phyloP scores from a whole-genome alignment of 2,888 invertebrate genomes.

The Hofmannophila pseudospretella region DNA sequence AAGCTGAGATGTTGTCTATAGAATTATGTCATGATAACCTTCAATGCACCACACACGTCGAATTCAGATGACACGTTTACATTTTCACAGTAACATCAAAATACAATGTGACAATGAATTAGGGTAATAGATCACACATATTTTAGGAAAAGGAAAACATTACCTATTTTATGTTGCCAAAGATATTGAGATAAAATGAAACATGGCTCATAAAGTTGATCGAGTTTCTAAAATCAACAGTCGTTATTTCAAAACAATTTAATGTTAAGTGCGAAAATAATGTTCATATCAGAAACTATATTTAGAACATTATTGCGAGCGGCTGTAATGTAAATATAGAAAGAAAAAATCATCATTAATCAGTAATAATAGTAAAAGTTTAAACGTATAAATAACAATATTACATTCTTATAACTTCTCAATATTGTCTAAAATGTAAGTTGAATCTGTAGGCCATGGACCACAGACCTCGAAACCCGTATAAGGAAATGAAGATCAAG shows the following conservation, averaged over 20 bases:
- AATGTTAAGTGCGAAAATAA: slow-evolving; percentile 23
- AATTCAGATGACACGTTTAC: neutral
- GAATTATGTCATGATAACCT: slow-evolving; percentile 30
- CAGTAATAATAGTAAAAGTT: neutral
- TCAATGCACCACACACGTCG: slow-evolving; percentile 18
- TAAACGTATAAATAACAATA: neutral
- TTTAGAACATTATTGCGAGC: slow-evolving; percentile 8
- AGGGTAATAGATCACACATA: neutral
- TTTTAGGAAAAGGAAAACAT: neutral
- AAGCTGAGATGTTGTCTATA: slow-evolving; percentile 40
- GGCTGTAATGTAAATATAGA: too few relatives aligned
- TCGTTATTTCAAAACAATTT: slow-evolving; percentile 16
- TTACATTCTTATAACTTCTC: neutral
- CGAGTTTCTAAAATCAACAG: slow-evolving; percentile 18
- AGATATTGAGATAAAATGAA: slow-evolving; percentile 24
- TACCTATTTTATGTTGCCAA: slow-evolving; percentile 10
- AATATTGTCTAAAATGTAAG: slow-evolving; percentile 6
- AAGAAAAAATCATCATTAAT: slow-evolving; percentile 1
- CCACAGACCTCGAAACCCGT: slow-evolving; percentile 48
- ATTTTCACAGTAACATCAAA: slow-evolving; percentile 2
- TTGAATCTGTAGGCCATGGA: slow-evolving; percentile 44
- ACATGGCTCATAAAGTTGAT: slow-evolving; percentile 23
- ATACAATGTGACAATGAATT: neutral
- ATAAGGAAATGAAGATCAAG: slow-evolving; percentile 50
- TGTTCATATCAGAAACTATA: slow-evolving; percentile 7